phyloP scores from a whole-genome alignment of 1,140 invertebrate species.

The Bursaphelenchus mucronatus region DNA sequence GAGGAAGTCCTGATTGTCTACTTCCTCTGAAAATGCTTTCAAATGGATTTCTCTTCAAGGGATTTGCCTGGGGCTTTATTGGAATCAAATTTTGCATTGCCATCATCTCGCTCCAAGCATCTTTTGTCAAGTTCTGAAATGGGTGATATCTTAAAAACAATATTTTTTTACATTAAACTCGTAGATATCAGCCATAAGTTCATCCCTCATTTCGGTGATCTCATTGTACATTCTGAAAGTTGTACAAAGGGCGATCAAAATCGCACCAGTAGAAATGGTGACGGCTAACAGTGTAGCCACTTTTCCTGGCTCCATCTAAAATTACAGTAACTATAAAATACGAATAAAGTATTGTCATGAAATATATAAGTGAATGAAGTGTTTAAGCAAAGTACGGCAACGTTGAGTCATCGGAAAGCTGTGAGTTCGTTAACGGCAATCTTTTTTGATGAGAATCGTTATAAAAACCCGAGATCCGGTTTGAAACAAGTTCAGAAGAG shows the following conservation, averaged over 20 bases:
- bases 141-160: not conserved
- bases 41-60: slow-evolving; percentile 7
- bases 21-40: slow-evolving; percentile 2
- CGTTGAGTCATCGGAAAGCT: too few species aligned
- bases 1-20: slow-evolving; percentile 1
- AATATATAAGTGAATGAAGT: too few species aligned
- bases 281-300: slow-evolving; percentile 7
- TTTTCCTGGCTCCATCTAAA: slow-evolving; percentile 12
- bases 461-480: too few species aligned
- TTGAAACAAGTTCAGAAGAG: too few species aligned
- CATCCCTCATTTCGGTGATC: slow-evolving; percentile 10
- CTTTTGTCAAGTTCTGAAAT: slow-evolving; percentile 19
- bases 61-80: not conserved
- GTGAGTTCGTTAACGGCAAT: too few species aligned
- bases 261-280: slow-evolving; percentile 12
- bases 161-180: slow-evolving; percentile 21
- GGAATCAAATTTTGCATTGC: not conserved
- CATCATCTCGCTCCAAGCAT: slow-evolving; percentile 17
- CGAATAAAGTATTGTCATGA: too few species aligned
- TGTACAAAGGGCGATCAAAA: not conserved
- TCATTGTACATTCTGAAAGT: slow-evolving; percentile 8
- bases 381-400: too few species aligned
- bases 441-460: too few species aligned
- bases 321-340: too few species aligned
- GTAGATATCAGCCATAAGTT: slow-evolving; percentile 10